A percentile compares a stretch with the other conserved stretches of the same genome.
These are phyloP conservation scores for Aspidiotus destructor DNA, from an alignment of 2,888 invertebrate species.

Conservation along the genomic window DNA sequence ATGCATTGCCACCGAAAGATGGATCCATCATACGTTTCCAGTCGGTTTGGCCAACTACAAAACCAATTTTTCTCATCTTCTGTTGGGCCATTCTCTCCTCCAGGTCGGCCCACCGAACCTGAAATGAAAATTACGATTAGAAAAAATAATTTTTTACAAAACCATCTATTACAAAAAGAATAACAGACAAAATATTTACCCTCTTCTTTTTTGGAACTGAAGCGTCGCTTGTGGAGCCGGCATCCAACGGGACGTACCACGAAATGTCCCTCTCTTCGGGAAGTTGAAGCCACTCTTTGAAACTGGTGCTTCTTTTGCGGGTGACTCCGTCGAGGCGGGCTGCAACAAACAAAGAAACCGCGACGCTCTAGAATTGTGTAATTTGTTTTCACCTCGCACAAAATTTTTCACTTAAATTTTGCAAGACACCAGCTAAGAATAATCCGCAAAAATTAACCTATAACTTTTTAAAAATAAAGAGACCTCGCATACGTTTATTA, in stretches of 20 bases:
- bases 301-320: constrained; percentile 61
- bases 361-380: no score
- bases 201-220: constrained; percentile 56
- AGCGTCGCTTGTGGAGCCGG: constrained; percentile 48
- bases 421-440: background rate
- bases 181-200: constrained; percentile 50
- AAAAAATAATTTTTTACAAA: background rate
- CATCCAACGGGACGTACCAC: constrained; percentile 33
- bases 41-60: constrained; percentile 93
- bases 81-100: constrained; percentile 86
- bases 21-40: constrained; percentile 94
- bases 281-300: constrained; percentile 86
- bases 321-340: constrained; percentile 87
- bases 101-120: constrained; percentile 97
- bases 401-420: background rate
- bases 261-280: constrained; percentile 57
- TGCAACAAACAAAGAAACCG: constrained; percentile 47
- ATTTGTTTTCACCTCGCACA: no score
- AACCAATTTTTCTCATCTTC: constrained; percentile 88
- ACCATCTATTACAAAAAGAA: background rate
- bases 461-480: constrained; percentile 3
- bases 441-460: constrained; percentile 14
- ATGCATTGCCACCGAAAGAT: constrained; percentile 73
- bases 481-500: no score
- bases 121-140: constrained; percentile 31